Base-by-base conservation (phyloP, 2,113 vertebrate species). In the Romanogobio albipinnatus region DNA sequence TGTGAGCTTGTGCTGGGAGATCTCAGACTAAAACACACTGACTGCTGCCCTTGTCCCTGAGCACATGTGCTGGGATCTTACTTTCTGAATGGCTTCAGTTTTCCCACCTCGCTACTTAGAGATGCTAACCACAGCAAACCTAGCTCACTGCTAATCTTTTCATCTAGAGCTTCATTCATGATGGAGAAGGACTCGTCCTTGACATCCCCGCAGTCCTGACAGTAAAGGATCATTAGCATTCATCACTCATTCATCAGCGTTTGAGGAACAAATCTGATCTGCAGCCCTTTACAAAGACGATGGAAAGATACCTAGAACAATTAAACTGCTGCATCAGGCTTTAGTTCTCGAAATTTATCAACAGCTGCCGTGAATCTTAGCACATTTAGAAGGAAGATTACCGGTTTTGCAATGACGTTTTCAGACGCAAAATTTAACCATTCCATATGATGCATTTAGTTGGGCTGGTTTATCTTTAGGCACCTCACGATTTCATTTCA, bases 1-100 rank as follows among this genome's bases (percentile, higher is more conserved):
- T 51, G 82, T 77, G 82, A 73, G n/a, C 76, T 74, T 84, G 73
- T 49, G 14, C 76, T 74, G 73, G 58, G 81, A 78, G 83, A 73
- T 81, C 33, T 84, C 70, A 85, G 70, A 85, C 66, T 85, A 71
- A 75, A 68, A 83, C 45, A 36, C 53, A 49, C 70, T 11, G 59
- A 59, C 43, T 22, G 53, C 86, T 76, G 61, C 36, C 71, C 24
- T 86, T 74, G 84, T 26, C 78, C 86, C 66, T 17, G 19, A 74
- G n/a, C 36, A 47, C 58, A 14, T 62, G n/a, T 68, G 8, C 64
- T 29, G 9, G 29, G 39, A 64, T 47, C 61, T 49, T 33, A 66
- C 24, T 66, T 66, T 81, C 78, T 29, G 15, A 81, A 49, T 29
- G 4, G 78, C 19, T 39, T 39, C 5, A 24, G 5, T 33, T 76